Conservation (phyloP, 2,113 vertebrate species). For the Athene noctua region DNA sequence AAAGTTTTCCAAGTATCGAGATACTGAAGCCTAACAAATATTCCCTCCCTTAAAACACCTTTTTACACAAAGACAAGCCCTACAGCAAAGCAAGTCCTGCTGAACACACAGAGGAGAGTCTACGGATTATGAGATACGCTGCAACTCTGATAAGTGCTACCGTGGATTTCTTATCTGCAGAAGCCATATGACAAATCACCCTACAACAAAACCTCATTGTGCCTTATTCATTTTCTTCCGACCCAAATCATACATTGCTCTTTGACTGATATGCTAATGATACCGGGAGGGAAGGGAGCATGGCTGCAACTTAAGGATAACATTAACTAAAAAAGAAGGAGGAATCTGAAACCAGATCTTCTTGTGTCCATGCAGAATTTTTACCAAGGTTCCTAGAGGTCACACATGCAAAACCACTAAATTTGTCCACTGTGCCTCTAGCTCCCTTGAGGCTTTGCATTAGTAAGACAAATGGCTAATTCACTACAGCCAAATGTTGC, state of each 20-base stretch:
- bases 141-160: background rate
- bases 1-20: background rate
- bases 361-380: background rate
- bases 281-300: background rate
- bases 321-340: background rate
- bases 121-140: background rate
- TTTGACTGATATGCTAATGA: background rate
- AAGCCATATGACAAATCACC: constrained; percentile 16
- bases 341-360: background rate
- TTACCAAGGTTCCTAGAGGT: constrained; percentile 11
- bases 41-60: background rate
- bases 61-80: background rate
- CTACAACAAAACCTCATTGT: background rate
- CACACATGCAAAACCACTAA: background rate
- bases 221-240: background rate
- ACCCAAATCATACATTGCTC: background rate
- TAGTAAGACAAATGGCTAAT: constrained; percentile 71
- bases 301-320: background rate
- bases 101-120: background rate
- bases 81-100: background rate
- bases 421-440: constrained; percentile 17
- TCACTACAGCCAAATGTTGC: constrained; percentile 57
- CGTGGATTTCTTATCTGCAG: background rate
- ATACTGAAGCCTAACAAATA: background rate
- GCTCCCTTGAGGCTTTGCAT: constrained; percentile 20